Evolutionary conservation across 92 coral and sea anemone species (phyloP).

Genomic region (Actinernus sp.): DNA sequence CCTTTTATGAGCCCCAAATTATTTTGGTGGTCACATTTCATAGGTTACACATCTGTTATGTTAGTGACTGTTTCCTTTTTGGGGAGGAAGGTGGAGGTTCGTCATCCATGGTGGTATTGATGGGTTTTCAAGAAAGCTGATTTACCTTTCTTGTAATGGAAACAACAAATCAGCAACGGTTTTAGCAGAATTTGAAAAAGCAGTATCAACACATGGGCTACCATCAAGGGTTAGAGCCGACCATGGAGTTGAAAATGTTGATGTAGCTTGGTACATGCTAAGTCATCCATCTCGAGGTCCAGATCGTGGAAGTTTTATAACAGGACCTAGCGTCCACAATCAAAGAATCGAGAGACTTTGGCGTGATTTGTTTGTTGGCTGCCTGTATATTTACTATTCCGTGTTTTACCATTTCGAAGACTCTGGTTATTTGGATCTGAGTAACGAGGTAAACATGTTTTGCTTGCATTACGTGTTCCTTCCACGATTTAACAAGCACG

Average conservation of each 20-base stretch:
- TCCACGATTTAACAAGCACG: conserved; percentile 54
- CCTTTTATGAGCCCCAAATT: too few species aligned
- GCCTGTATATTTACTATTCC: conserved; percentile 60
- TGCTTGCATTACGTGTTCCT: conserved; percentile 67
- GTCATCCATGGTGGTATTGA: conserved; percentile 67
- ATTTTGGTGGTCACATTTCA: too few species aligned
- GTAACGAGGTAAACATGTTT: conserved; percentile 48
- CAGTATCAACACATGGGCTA: conserved; percentile 45
- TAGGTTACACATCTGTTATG: too few species aligned
- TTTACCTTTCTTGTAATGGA: conserved; percentile 52
- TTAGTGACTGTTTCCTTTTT: conserved; percentile 6
- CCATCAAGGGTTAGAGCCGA: conserved; percentile 63
- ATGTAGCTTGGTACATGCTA: conserved; percentile 58
- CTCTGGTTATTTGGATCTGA: conserved; percentile 48
- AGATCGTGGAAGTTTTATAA: conserved; percentile 52
- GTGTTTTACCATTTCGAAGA: conserved; percentile 56
- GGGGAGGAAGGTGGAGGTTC: conserved; percentile 50
- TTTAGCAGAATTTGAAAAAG: conserved; percentile 31
- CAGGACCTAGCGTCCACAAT: conserved; percentile 65
- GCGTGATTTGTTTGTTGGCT: too few species aligned
- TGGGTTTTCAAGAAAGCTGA: conserved; percentile 55
- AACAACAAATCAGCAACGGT: conserved; percentile 68
- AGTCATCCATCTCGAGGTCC: too few species aligned
- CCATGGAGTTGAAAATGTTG: too few species aligned
- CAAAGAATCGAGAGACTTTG: conserved; percentile 65